Base-by-base conservation (phyloP, 1,140 invertebrate species). In the Pseudomyrmex sp. region DNA sequence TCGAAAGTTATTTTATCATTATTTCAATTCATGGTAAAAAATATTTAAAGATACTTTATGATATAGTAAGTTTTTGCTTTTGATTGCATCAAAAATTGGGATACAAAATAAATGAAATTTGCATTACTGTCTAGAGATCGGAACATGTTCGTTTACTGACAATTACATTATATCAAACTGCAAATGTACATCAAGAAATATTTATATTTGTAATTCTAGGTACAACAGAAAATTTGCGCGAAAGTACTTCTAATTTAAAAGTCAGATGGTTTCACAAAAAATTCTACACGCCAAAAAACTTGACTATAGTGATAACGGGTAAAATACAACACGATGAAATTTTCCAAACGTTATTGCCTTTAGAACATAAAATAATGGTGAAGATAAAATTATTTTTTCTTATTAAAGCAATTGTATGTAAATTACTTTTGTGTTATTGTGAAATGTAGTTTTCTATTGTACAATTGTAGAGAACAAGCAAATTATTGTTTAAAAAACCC, bases 221-320 rank as follows among this genome's bases (percentile, higher is more conserved):
- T 52, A 84, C 85, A 58, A 95, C 98, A 95, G 95, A 97, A 90
- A 98, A 98, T 94, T 94, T 99, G 9, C 95, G 98, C 86, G 96
- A 96, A 92, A 97, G 96, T 80, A 98, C 97, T 44, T 96, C 94
- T 35, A 98, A 98, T 93, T 95, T 95, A 82, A 98, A 98, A 95
- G 97, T 98, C 85, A 95, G 94, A 86, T 94, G 96, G 48, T 99
- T 97, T 90, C 98, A 99, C 91, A 96, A 96, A 89, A 94, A 97
- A 70, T 98, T 97, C 93, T 99, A 99, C 93, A 95, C 98, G 52
- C 96, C 98, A n/a, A 97, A 98, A 93, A 99, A 99, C 94, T 93
- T 99, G 62, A 96, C 96, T 83, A 93, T 99, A 2, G 97, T 98
- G 75, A 96, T 99, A 65, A 96, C 97, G 58, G 98, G 98, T 0